Conservation (phyloP, 2,888 invertebrate genomes). For the Resseliella maxima region DNA sequence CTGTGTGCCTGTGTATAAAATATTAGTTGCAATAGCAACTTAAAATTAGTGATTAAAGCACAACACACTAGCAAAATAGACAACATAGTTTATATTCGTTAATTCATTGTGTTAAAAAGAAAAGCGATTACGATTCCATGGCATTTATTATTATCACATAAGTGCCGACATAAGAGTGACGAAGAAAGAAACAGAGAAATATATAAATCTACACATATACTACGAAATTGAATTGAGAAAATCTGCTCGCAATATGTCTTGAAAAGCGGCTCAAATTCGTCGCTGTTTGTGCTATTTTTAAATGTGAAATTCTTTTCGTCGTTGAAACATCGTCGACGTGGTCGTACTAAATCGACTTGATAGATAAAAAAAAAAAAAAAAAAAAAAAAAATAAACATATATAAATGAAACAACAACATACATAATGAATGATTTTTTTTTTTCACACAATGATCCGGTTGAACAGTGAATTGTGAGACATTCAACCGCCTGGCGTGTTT, state of each 20-base stretch:
- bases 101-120: not conserved
- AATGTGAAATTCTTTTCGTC: slow-evolving; percentile 7
- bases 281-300: slow-evolving; percentile 53
- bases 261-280: not conserved
- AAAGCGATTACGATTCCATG: not conserved
- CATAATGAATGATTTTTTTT: not conserved
- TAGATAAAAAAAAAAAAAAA: not conserved
- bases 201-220: not conserved
- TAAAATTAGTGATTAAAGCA: not conserved
- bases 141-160: not conserved
- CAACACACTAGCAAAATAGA: not conserved
- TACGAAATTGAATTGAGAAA: not conserved
- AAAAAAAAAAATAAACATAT: not conserved
- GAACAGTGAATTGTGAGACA: slow-evolving; percentile 20
- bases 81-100: not conserved
- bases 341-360: not conserved
- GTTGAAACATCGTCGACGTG: slow-evolving; percentile 2
- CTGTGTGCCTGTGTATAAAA: slow-evolving; percentile 15
- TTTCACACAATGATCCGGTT: not conserved
- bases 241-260: slow-evolving; percentile 52
- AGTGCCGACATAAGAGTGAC: not conserved
- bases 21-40: slow-evolving; percentile 7
- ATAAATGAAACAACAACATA: not conserved
- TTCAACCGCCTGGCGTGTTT: not conserved
- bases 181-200: not conserved